Base-by-base conservation (phyloP, 2,797 vertebrate species). In the Fistularia tabacaria region DNA sequence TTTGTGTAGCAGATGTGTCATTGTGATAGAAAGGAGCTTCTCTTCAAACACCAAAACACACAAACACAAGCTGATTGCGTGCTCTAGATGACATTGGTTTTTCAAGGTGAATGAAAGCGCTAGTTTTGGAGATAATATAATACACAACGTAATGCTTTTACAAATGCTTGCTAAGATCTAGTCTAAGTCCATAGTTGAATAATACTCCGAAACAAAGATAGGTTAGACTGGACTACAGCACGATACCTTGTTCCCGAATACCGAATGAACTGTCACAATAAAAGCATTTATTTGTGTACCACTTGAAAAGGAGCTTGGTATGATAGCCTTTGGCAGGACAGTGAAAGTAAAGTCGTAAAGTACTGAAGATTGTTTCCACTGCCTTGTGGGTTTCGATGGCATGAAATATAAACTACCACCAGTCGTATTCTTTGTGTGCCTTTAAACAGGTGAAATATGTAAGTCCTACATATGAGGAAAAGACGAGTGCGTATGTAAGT, bases 401-500 rank as follows among this genome's bases (percentile, higher is more conserved):
- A 40, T 40, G 14, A 56, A 36, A 49, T 44, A 48, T 10, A 46
- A 37, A 52, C 11, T 40, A 39, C n/a, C n/a, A n/a, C n/a, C n/a
- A n/a, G n/a, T n/a, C 12, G 38, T 36, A 11, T 52, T 15, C 3
- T 46, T 54, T 49, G 12, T 40, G 43, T 45, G 57, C 42, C 36
- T 48, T n/a, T 10, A 53, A 60, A 15, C 36, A 14, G 7, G 48
- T 63, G 14, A 51, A 57, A 64, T 46, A 54, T 14, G 51, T 36
- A 44, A 43, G 38, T 13, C 0, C 0, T 14, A 38, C 14, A 15
- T 14, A 11, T 46, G 62, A 62, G n/a, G 40, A 56, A 49, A 49
- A 67, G 10, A 3, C 8, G 39, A 42, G 41, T 11, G 25, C 5
- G 25, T 25, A 5, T 25, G 25, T 25, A 25, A 25, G 25, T 25